phyloP scores from a whole-genome alignment of 1,140 invertebrate species.

The Drosophila micromelanica region DNA sequence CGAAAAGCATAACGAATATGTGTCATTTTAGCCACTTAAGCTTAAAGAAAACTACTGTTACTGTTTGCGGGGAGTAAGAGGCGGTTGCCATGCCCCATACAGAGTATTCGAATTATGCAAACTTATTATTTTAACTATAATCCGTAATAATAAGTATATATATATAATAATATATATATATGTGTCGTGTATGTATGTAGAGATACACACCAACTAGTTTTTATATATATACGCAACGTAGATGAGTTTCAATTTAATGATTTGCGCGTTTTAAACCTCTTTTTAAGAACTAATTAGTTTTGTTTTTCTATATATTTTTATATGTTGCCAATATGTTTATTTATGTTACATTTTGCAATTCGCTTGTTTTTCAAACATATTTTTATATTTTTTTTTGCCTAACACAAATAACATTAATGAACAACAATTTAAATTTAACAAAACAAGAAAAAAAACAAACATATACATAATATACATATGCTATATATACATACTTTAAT shows the following conservation, averaged over 20 bases:
- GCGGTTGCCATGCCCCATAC: constrained; percentile 4
- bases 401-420: constrained; percentile 34
- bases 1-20: constrained; percentile 53
- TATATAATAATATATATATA: constrained; percentile 23
- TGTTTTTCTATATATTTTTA: constrained; percentile 31
- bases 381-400: constrained; percentile 17
- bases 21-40: constrained; percentile 76
- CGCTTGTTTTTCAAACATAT: constrained; percentile 27
- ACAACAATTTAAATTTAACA: constrained; percentile 28
- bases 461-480: constrained; percentile 36
- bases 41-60: constrained; percentile 49
- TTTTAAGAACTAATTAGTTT: constrained; percentile 27
- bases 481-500: constrained; percentile 37
- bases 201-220: constrained; percentile 36
- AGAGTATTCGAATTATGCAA: constrained; percentile 75
- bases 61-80: constrained; percentile 21
- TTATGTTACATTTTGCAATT: constrained; percentile 46
- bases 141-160: constrained; percentile 56
- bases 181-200: constrained; percentile 14
- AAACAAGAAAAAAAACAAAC: constrained; percentile 11
- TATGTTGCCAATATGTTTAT: constrained; percentile 45
- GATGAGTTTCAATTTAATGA: constrained; percentile 11
- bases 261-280: constrained; percentile 8
- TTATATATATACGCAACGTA: constrained; percentile 20
- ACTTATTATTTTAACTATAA: constrained; percentile 57